Evolutionary conservation across 1,140 invertebrate genomes (phyloP).

Genomic region (Dreissena polymorpha): DNA sequence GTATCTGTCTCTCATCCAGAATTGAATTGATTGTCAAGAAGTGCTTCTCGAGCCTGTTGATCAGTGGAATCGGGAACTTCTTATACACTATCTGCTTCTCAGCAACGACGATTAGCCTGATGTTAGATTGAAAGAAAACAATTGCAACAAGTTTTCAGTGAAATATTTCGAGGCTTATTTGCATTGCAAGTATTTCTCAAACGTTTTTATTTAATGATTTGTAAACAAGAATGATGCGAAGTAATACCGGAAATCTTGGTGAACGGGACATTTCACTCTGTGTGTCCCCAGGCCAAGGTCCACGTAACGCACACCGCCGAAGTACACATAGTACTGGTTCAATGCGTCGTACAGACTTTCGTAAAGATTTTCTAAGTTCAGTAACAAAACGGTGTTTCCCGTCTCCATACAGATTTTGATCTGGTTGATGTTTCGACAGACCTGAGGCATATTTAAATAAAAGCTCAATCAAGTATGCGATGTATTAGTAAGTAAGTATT

Average conservation of each 20-base stretch:
- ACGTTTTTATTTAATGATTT: too few species aligned
- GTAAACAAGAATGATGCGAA: background rate
- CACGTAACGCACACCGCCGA: constrained; percentile 74
- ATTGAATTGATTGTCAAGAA: constrained; percentile 62
- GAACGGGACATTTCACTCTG: constrained; percentile 75
- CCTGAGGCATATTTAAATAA: background rate
- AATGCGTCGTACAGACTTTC: constrained; percentile 4
- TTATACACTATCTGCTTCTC: constrained; percentile 54
- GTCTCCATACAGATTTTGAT: constrained; percentile 39
- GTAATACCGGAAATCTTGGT: constrained; percentile 71
- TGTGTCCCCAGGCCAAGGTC: constrained; percentile 77
- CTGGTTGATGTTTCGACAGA: constrained; percentile 20
- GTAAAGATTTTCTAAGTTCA: constrained; percentile 17
- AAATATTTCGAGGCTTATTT: background rate
- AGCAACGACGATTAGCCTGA: constrained; percentile 66
- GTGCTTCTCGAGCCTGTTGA: constrained; percentile 71
- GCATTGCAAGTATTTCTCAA: background rate
- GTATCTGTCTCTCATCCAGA: constrained; percentile 54
- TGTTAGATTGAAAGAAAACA: background rate
- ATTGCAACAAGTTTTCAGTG: too few species aligned
- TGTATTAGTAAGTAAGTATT: too few species aligned
- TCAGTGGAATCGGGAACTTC: constrained; percentile 69
- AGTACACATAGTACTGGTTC: constrained; percentile 70
- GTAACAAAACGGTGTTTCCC: constrained; percentile 5
- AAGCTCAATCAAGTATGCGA: too few species aligned